phyloP scores from a whole-genome alignment of 2,888 invertebrate genomes.

The Megalurothrips usitatus region DNA sequence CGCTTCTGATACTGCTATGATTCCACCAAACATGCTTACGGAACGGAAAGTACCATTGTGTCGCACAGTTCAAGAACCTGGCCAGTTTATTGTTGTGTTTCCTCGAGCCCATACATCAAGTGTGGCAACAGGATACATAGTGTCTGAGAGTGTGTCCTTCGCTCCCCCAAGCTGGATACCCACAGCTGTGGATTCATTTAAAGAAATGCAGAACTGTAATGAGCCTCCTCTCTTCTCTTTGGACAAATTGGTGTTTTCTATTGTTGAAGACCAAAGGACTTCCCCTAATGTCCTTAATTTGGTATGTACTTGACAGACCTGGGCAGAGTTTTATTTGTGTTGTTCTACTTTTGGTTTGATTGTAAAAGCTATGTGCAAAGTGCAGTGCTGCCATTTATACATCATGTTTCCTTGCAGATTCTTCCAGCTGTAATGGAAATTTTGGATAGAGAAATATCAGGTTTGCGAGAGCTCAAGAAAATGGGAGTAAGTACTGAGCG shows the following conservation, averaged over 20 bases:
- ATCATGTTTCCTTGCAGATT: constrained; percentile 45
- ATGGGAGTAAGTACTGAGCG: constrained; percentile 60
- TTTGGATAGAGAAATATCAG: constrained; percentile 59
- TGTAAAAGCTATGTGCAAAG: neutral
- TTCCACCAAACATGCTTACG: constrained; percentile 74
- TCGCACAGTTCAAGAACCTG: constrained; percentile 75
- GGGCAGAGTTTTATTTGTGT: neutral
- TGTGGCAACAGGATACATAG: constrained; percentile 80
- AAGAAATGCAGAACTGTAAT: constrained; percentile 73
- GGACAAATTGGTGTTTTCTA: constrained; percentile 71
- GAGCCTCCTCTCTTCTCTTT: constrained; percentile 89
- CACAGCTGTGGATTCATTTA: constrained; percentile 65
- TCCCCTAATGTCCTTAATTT: constrained; percentile 60
- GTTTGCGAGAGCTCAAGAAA: constrained; percentile 57
- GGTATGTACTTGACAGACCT: constrained; percentile 43
- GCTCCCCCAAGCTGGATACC: constrained; percentile 76
- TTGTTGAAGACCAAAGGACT: constrained; percentile 64
- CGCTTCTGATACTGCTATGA: constrained; percentile 84
- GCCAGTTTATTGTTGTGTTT: constrained; percentile 85
- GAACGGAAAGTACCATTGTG: constrained; percentile 73
- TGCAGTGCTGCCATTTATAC: constrained; percentile 6
- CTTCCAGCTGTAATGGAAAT: constrained; percentile 59
- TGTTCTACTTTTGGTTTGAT: neutral
- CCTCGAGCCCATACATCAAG: constrained; percentile 85
- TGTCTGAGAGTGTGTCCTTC: constrained; percentile 90